Base-by-base conservation (phyloP, 2,113 vertebrate genomes). In the Mus pahari region DNA sequence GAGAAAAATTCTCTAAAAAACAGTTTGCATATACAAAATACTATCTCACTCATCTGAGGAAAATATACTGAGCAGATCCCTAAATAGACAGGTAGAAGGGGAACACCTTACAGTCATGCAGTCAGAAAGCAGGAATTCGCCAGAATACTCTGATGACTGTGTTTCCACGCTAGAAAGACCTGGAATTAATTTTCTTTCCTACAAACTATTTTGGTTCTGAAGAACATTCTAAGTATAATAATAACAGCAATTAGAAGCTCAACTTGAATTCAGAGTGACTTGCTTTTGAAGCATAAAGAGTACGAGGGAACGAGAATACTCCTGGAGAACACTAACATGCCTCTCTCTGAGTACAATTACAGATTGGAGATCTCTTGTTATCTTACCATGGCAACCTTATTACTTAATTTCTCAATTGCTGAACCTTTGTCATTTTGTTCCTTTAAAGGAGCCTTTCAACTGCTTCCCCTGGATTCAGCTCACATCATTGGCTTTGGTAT, bases 221-320 rank as follows among this genome's bases (percentile, higher is more conserved):
- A 90, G 90, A 96, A 95, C 79, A 86, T 92, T 93, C 50, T 94
- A 42, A 92, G 92, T 81, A 78, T 96, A 96, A 91, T 75, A 95
- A 95, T 79, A 93, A 94, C 45, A 10, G 55, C 42, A 74, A 83
- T 97, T 95, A 93, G 91, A 89, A 96, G 62, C 90, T 78, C 53
- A 82, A 53, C 88, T 94, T 90, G 75, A 92, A 94, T 94, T 92
- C 83, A 78, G 58, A 91, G 66, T 92, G 79, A 92, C 90, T 97
- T 92, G 19, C 16, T 89, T 96, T 58, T 81, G 74, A 96, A 96
- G 62, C 55, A 42, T 64, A 95, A 87, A 91, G 50, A 33, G 13
- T 86, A 45, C 90, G 66, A 87, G 53, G 45, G 66, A 88, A 89
- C 24, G 82, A 92, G 91, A 94, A 68, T 89, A 64, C 62, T 31